These are phyloP conservation scores for Pristionchus mayeri DNA, from an alignment of 2,888 invertebrate genomes.

Conservation along the genomic window DNA sequence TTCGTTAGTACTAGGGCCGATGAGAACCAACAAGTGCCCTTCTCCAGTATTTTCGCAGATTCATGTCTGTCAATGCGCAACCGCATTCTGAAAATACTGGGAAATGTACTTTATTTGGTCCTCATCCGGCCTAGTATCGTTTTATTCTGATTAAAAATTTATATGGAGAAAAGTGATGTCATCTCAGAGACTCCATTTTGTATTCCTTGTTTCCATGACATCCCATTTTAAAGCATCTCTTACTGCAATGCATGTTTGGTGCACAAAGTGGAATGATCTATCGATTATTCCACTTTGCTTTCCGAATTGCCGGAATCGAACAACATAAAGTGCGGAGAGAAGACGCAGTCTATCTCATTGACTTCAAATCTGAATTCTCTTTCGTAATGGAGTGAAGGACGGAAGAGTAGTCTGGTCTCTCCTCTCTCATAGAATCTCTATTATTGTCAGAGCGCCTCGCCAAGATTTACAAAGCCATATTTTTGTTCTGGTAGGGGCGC, in stretches of 20 bases:
- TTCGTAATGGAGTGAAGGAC: too few relatives aligned
- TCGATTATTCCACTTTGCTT: neutral
- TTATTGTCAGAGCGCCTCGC: neutral
- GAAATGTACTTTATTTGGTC: too few relatives aligned
- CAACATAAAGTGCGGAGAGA: neutral
- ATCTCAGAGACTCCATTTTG: neutral
- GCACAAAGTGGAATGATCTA: neutral
- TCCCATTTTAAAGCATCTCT: neutral
- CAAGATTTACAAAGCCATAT: neutral
- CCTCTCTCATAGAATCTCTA: neutral
- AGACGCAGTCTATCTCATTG: neutral
- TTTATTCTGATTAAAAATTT: too few relatives aligned
- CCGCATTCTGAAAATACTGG: too few relatives aligned
- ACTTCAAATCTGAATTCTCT: too few relatives aligned
- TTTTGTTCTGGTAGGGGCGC: neutral
- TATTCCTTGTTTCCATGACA: neutral
- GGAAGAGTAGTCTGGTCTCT: too few relatives aligned
- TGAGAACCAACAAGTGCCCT: too few relatives aligned
- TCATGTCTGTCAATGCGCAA: too few relatives aligned
- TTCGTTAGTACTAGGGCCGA: too few relatives aligned
- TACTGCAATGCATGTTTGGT: neutral
- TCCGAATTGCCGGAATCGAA: neutral
- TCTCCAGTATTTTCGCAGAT: too few relatives aligned
- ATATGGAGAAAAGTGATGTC: neutral
- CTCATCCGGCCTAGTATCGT: too few relatives aligned